These are phyloP conservation scores for Podabrus alpinus DNA, from an alignment of 2,888 invertebrate species.

Conservation along the genomic window DNA sequence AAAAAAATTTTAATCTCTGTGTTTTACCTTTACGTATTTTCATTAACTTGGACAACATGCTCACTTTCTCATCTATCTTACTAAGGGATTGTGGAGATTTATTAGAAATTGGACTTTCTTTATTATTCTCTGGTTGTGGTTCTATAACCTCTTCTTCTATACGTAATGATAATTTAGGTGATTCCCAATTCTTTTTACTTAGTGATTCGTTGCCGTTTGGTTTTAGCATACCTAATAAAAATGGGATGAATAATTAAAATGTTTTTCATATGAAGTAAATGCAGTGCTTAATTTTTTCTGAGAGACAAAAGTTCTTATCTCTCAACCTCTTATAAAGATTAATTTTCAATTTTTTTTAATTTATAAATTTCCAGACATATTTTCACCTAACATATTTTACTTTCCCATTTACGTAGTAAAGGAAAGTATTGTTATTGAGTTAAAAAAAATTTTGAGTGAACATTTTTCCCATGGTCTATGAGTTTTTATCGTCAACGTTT, in stretches of 20 bases:
- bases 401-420: no score
- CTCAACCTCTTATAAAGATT: no score
- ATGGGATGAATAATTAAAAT: background rate
- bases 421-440: no score
- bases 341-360: no score
- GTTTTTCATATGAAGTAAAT: background rate
- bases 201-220: conserved; percentile 56
- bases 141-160: conserved; percentile 49
- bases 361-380: no score
- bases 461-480: no score
- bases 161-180: conserved; percentile 53
- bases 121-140: conserved; percentile 13
- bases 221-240: conserved; percentile 41
- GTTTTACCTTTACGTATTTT: conserved; percentile 60
- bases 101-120: conserved; percentile 41
- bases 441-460: no score
- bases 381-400: no score
- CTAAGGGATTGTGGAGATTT: conserved; percentile 42
- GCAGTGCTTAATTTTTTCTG: no score
- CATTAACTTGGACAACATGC: conserved; percentile 58
- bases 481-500: no score
- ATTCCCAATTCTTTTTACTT: conserved; percentile 62
- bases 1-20: background rate
- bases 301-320: no score
- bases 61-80: conserved; percentile 50